phyloP scores from a whole-genome alignment of 2,888 invertebrate genomes.

The Pomacea canaliculata region DNA sequence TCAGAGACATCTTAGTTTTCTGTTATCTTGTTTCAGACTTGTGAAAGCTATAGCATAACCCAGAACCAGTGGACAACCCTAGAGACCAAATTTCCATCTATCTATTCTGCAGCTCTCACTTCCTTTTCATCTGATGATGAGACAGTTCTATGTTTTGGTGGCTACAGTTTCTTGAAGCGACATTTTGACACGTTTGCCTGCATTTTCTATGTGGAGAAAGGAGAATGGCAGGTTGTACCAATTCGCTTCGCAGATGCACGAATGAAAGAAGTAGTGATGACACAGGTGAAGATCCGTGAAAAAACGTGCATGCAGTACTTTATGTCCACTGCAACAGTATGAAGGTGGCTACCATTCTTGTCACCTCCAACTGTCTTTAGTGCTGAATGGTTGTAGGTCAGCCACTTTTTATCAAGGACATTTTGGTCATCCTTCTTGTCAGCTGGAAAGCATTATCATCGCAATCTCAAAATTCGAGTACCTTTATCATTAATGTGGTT shows the following conservation, averaged over 20 bases:
- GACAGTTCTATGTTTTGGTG: conserved; percentile 27
- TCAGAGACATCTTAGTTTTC: too few relatives aligned
- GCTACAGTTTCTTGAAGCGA: conserved; percentile 26
- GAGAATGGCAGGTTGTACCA: conserved; percentile 26
- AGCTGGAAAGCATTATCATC: too few relatives aligned
- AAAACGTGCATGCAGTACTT: conserved; percentile 21
- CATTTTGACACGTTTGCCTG: conserved; percentile 26
- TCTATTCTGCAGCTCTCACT: conserved; percentile 23
- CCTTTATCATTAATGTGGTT: too few relatives aligned
- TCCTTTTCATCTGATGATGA: conserved; percentile 13
- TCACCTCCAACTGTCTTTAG: too few relatives aligned
- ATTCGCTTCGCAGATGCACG: conserved; percentile 22
- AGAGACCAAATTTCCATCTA: conserved; percentile 20
- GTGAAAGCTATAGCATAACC: conserved; percentile 40
- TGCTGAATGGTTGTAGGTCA: too few relatives aligned
- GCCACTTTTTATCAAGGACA: too few relatives aligned
- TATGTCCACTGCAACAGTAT: conserved; percentile 3
- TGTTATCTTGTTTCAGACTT: conserved; percentile 26
- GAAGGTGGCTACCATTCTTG: not conserved
- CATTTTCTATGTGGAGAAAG: conserved; percentile 20
- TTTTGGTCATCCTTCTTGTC: too few relatives aligned
- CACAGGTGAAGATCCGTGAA: conserved; percentile 24
- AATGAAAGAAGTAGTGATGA: conserved; percentile 26
- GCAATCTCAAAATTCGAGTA: too few relatives aligned
- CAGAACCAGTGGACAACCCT: conserved; percentile 41